phyloP scores from a whole-genome alignment of 2,113 vertebrate species.

The Thalassarche chlororhynchos region DNA sequence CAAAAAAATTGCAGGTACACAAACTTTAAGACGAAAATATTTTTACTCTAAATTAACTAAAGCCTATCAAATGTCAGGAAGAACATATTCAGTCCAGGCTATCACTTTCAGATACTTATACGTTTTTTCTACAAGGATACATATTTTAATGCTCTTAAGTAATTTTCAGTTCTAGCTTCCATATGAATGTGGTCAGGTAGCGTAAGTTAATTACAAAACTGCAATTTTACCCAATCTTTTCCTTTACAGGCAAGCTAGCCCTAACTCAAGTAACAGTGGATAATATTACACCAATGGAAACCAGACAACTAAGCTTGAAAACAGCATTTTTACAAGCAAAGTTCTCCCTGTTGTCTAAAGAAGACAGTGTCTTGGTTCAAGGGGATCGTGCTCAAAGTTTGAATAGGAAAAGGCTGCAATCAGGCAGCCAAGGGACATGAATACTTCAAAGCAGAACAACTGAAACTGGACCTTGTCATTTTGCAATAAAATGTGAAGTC shows the following conservation, averaged over 20 bases:
- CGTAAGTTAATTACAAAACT: neutral
- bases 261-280: neutral
- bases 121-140: neutral
- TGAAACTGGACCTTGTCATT: conserved; percentile 67
- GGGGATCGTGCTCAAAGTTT: conserved; percentile 25
- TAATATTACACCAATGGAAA: neutral
- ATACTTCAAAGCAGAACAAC: conserved; percentile 71
- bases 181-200: neutral
- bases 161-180: neutral
- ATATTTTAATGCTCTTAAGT: neutral
- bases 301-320: neutral
- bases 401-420: conserved; percentile 5
- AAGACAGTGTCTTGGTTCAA: conserved; percentile 42
- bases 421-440: conserved; percentile 27
- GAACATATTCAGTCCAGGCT: neutral
- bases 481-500: conserved; percentile 63
- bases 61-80: neutral
- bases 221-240: neutral
- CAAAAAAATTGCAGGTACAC: neutral
- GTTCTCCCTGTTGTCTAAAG: neutral
- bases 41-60: neutral
- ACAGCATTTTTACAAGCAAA: neutral
- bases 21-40: neutral
- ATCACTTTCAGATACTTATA: neutral
- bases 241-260: neutral